Percentiles rank a stretch among this genome's conserved stretches.
Conservation (phyloP, 2,888 invertebrate genomes). For the Microctonus aethiopoides region DNA sequence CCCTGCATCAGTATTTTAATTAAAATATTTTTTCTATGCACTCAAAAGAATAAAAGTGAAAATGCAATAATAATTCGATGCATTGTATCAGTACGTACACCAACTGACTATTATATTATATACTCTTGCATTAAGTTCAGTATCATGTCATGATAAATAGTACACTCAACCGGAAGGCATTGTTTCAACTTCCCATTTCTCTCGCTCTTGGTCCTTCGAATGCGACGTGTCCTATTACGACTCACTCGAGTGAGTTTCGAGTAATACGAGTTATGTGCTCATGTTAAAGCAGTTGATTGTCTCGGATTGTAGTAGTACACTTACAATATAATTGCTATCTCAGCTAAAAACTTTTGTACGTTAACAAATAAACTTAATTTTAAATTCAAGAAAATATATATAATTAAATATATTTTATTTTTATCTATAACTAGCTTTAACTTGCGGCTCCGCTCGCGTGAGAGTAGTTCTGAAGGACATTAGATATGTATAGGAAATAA, state of each 20-base stretch:
- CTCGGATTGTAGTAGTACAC: neutral
- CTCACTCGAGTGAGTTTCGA: neutral
- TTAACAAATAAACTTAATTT: neutral
- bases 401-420: too few relatives aligned
- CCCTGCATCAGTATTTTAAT: too few relatives aligned
- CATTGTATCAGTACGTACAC: neutral
- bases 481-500: too few relatives aligned
- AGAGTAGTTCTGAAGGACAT: too few relatives aligned
- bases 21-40: too few relatives aligned
- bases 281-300: neutral
- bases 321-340: neutral
- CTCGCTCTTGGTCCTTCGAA: neutral
- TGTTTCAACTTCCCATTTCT: neutral
- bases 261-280: conserved; percentile 9
- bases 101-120: neutral
- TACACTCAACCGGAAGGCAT: neutral
- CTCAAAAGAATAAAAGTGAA: too few relatives aligned
- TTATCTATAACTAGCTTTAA: too few relatives aligned
- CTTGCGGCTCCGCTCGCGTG: too few relatives aligned
- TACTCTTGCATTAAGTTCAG: neutral
- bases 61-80: too few relatives aligned
- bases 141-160: neutral
- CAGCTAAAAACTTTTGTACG: neutral
- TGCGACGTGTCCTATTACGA: neutral
- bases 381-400: neutral